A percentile compares a stretch with the other conserved stretches of the same genome.
phyloP scores from a whole-genome alignment of 2,888 invertebrate species.

The Trypoxylon attenuatum region DNA sequence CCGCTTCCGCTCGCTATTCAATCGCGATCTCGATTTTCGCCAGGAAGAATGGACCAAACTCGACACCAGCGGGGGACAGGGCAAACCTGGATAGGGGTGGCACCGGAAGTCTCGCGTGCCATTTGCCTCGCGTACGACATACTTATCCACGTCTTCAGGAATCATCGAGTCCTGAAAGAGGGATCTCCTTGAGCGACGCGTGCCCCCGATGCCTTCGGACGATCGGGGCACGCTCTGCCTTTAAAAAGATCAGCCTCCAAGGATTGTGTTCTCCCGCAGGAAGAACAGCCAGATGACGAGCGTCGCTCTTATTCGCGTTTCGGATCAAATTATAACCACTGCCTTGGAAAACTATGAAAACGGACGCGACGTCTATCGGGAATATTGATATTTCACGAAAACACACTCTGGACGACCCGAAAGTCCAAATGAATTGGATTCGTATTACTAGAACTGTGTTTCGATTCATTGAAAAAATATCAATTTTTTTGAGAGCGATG shows the following conservation, averaged over 20 bases:
- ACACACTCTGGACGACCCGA: too few relatives aligned
- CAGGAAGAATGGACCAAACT: slow-evolving; percentile 62
- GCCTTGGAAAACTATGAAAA: background rate
- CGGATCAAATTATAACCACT: slow-evolving; percentile 3
- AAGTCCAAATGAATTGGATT: too few relatives aligned
- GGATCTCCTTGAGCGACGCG: slow-evolving; percentile 66
- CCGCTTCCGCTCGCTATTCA: slow-evolving; percentile 65
- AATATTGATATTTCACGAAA: too few relatives aligned
- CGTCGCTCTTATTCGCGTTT: slow-evolving; percentile 8
- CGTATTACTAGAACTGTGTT: slow-evolving; percentile 8
- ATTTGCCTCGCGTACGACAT: slow-evolving; percentile 67
- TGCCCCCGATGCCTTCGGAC: slow-evolving; percentile 58
- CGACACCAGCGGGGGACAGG: slow-evolving; percentile 58
- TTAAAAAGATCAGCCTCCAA: slow-evolving; percentile 32
- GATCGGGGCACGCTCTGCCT: slow-evolving; percentile 20
- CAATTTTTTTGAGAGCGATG: slow-evolving; percentile 9
- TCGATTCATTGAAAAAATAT: slow-evolving; percentile 18
- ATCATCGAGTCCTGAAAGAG: slow-evolving; percentile 64
- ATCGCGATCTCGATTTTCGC: slow-evolving; percentile 55
- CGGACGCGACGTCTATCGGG: too few relatives aligned
- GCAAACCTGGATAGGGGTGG: slow-evolving; percentile 45
- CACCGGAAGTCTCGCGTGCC: slow-evolving; percentile 74
- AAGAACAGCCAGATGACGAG: slow-evolving; percentile 21
- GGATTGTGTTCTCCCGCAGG: slow-evolving; percentile 30
- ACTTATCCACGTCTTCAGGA: slow-evolving; percentile 64